Evolutionary conservation across 37 sponge, comb jelly and placozoan species (phyloP), one percentile per base, ranked within the genome.

Genomic region (Oopsacas minuta): DNA sequence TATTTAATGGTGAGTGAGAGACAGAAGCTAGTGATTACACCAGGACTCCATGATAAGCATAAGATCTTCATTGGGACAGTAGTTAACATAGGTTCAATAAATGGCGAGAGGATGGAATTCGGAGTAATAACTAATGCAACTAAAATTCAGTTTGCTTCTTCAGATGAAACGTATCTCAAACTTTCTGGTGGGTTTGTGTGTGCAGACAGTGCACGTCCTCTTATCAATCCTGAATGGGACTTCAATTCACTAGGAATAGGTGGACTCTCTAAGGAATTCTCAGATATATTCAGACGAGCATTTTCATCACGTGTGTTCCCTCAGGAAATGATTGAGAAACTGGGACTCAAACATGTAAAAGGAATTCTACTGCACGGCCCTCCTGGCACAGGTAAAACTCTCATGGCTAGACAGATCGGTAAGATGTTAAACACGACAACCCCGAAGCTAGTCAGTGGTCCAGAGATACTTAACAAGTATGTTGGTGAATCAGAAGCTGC

Each of bases 321-420:
- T 23, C 91, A 96, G 12, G 92, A 99, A 20, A 84, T 99, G n/a
- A 90, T 99, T 3, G 93, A 90, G 25, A 84, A 92, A 37, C 61
- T 99, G 53, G 99, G 99, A 88, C 38, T 32, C 86, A 69, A 0
- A 20, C 51, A 38, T 22, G 51, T 35, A 37, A 81, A 91, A 51
- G 99, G 99, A 28, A 95, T 99, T 23, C 87, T 99, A 37, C 86
- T 99, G 23, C 92, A 86, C 89, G 69, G 20, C 20, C 84, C 87
- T 0, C 88, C 91, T 86, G 99, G 99, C 0, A 91, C 91, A 37
- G 99, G 99, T 12, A 99, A 99, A 87, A 99, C 99, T 35, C 88
- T 99, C 83, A 94, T 99, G 99, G 99, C 99, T 1, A 53, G 99
- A 39, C 96, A 99, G 86, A 99, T 99, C 84, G 99, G 96, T 7